Evolutionary conservation across 1,140 invertebrate genomes (phyloP).

Genomic region (Cotesia typhae): DNA sequence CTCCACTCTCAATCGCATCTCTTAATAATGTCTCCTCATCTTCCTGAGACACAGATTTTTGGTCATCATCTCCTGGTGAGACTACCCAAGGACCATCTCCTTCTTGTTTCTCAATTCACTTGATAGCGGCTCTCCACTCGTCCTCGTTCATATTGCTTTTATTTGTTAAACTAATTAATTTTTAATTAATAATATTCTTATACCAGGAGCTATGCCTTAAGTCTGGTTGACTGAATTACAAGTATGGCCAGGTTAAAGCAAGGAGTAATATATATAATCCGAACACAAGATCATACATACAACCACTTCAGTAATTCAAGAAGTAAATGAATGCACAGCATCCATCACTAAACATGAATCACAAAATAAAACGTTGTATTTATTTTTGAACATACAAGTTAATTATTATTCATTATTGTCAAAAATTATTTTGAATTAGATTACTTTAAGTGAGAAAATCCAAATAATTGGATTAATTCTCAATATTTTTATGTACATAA

Average conservation of each 20-base stretch:
- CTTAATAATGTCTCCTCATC: conserved; percentile 8
- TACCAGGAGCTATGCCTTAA: conserved; percentile 18
- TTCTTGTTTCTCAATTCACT: conserved; percentile 14
- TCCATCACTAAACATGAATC: background rate
- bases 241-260: conserved; percentile 25
- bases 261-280: conserved; percentile 16
- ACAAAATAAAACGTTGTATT: too few species aligned
- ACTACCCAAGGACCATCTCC: conserved; percentile 21
- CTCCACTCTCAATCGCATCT: background rate
- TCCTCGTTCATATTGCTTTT: conserved; percentile 14
- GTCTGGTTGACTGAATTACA: conserved; percentile 23
- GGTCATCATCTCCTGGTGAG: conserved; percentile 13
- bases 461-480: too few species aligned
- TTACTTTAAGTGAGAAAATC: too few species aligned
- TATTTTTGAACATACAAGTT: too few species aligned
- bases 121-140: background rate
- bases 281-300: conserved; percentile 28
- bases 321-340: conserved; percentile 20
- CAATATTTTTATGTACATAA: too few species aligned
- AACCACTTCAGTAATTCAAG: conserved; percentile 13
- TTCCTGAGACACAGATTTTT: background rate
- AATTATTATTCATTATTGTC: too few species aligned
- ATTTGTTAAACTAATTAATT: conserved; percentile 10
- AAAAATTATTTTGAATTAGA: too few species aligned
- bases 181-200: conserved; percentile 5